Evolutionary conservation across 2,888 invertebrate species (phyloP).

Genomic region (Matsumyia berberina): DNA sequence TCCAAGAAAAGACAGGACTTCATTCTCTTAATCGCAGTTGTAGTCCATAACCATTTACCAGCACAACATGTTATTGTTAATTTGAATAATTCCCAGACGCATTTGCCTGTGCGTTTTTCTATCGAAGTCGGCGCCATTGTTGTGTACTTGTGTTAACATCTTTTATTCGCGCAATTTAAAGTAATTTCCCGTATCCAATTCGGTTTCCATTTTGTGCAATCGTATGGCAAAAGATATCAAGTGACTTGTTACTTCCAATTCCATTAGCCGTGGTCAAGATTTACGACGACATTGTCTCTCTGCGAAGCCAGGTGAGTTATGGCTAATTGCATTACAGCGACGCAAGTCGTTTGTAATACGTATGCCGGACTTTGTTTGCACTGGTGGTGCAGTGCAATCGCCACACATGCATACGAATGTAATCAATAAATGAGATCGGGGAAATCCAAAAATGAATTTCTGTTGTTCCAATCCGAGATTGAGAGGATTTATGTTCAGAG

Average conservation of each 20-base stretch:
- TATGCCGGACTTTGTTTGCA: slow-evolving; percentile 7
- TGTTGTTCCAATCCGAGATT: slow-evolving; percentile 10
- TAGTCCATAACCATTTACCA: neutral
- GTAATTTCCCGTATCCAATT: neutral
- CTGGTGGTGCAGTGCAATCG: slow-evolving; percentile 18
- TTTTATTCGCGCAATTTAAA: slow-evolving; percentile 14
- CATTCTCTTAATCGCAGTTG: neutral
- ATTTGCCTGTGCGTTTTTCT: neutral
- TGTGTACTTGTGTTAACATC: slow-evolving; percentile 7
- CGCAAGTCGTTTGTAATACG: slow-evolving; percentile 5
- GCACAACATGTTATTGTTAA: slow-evolving; percentile 34
- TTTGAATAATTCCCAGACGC: slow-evolving; percentile 33
- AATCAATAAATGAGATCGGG: slow-evolving; percentile 37
- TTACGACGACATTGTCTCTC: slow-evolving; percentile 51
- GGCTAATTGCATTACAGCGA: slow-evolving; percentile 48
- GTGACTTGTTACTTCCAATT: slow-evolving; percentile 31
- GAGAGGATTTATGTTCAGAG: slow-evolving; percentile 25
- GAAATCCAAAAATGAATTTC: slow-evolving; percentile 1
- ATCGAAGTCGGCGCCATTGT: slow-evolving; percentile 6
- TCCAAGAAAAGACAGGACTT: neutral
- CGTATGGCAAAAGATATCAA: slow-evolving; percentile 7
- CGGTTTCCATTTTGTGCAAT: neutral
- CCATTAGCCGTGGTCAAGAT: slow-evolving; percentile 56
- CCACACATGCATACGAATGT: too few relatives aligned
- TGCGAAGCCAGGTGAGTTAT: slow-evolving; percentile 54